Evolutionary conservation across 2,113 vertebrate genomes (phyloP).

Genomic region (Tetrax tetrax): DNA sequence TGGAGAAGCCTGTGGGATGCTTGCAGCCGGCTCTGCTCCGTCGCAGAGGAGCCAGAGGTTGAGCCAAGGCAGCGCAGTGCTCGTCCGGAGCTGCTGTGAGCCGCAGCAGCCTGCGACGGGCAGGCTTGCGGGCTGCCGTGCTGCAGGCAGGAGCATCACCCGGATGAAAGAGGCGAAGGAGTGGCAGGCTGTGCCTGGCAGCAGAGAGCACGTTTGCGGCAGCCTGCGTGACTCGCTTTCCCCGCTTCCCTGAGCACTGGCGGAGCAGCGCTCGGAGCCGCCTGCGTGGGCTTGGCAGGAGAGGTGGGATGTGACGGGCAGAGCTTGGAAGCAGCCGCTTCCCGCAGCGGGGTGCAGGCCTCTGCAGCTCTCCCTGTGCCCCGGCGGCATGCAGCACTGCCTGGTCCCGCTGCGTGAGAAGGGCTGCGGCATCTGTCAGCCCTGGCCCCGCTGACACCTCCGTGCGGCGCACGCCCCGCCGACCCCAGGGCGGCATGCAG

Average conservation of each 20-base stretch:
- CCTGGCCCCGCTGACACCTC: not conserved
- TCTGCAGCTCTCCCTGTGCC: not conserved
- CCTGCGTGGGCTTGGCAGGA: not conserved
- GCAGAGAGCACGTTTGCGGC: not conserved
- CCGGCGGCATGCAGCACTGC: accelerated
- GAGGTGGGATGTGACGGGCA: constrained; percentile 9
- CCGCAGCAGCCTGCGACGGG: not conserved
- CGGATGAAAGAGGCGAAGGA: not conserved
- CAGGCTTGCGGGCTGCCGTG: not conserved
- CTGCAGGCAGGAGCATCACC: not conserved
- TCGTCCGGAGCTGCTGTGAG: not conserved
- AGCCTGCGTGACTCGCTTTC: not conserved
- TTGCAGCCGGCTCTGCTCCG: not conserved
- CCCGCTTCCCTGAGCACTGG: not conserved
- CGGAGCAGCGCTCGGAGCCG: not conserved
- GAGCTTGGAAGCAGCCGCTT: not conserved
- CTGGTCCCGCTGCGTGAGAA: not conserved
- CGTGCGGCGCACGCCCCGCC: not conserved
- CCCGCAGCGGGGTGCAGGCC: not conserved
- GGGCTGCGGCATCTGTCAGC: not conserved
- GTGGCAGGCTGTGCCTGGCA: not conserved
- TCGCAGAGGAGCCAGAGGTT: not conserved
- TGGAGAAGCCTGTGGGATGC: not conserved
- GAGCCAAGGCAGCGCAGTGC: accelerated
- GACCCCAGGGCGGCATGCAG: not conserved